Evolutionary conservation across 2,888 invertebrate genomes (phyloP).

Genomic region (Drosophila ezoana): DNA sequence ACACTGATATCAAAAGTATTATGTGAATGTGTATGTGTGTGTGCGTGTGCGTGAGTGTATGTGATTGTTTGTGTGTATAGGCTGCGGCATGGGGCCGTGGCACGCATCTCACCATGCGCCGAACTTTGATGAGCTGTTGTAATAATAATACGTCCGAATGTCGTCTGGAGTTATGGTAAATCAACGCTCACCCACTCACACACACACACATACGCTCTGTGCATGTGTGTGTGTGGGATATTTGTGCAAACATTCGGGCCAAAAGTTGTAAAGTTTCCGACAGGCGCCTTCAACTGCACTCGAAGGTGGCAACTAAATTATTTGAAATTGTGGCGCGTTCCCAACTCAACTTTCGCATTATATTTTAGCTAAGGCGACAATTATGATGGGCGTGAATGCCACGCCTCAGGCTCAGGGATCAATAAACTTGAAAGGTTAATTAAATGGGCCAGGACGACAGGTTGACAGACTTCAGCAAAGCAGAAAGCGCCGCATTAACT

Average conservation of each 20-base stretch:
- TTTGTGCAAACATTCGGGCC: constrained; percentile 69
- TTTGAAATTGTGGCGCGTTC: constrained; percentile 58
- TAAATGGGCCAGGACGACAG: constrained; percentile 10
- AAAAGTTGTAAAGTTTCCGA: constrained; percentile 75
- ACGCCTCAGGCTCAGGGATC: not conserved
- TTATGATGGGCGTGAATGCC: constrained; percentile 30
- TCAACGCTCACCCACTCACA: constrained; percentile 36
- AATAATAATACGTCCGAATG: constrained; percentile 76
- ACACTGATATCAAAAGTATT: constrained; percentile 46
- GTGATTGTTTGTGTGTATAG: not conserved
- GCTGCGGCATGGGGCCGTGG: constrained; percentile 3
- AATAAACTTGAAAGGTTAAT: constrained; percentile 46
- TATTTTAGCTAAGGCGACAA: constrained; percentile 48
- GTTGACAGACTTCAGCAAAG: constrained; percentile 3
- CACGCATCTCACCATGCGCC: constrained; percentile 44
- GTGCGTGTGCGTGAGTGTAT: constrained; percentile 16
- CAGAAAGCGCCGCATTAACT: not conserved
- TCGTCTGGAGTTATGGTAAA: constrained; percentile 70
- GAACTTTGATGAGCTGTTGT: constrained; percentile 77
- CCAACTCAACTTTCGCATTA: constrained; percentile 48
- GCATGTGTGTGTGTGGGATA: constrained; percentile 30
- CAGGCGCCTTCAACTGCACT: constrained; percentile 62
- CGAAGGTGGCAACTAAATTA: constrained; percentile 75
- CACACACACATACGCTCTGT: not conserved
- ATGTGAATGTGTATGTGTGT: constrained; percentile 32